phyloP scores from a whole-genome alignment of 2,113 vertebrate species.

The Melanostigma gelatinosum region DNA sequence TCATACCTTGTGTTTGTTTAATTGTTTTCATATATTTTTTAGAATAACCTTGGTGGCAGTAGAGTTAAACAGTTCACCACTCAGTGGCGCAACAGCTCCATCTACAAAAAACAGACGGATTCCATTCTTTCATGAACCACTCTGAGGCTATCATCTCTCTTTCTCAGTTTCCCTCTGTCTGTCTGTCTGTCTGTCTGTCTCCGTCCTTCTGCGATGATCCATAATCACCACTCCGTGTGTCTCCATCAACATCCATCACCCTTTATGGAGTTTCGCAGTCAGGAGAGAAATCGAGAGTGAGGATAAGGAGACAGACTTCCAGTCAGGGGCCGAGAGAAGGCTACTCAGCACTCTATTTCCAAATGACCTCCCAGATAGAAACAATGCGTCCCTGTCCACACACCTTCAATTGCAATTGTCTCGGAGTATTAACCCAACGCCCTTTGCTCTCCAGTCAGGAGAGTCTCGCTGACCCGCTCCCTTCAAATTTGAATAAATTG shows the following conservation, averaged over 20 bases:
- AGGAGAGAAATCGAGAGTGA: constrained; percentile 48
- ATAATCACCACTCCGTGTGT: constrained; percentile 74
- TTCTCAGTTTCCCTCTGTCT: constrained; percentile 13
- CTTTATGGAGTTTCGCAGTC: constrained; percentile 72
- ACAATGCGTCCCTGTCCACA: constrained; percentile 59
- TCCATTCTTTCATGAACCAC: constrained; percentile 39
- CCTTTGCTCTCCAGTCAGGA: constrained; percentile 24
- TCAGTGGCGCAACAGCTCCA: constrained; percentile 66
- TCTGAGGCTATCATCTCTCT: constrained; percentile 43
- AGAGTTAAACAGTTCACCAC: constrained; percentile 57
- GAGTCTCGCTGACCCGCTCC: not conserved
- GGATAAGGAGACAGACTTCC: constrained; percentile 58
- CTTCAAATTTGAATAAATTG: constrained; percentile 35
- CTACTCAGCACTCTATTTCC: constrained; percentile 68
- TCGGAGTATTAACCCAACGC: constrained; percentile 42
- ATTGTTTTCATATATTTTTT: not conserved
- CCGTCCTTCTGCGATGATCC: constrained; percentile 70
- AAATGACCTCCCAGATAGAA: constrained; percentile 72
- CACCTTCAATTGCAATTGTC: constrained; percentile 45
- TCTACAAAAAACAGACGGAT: constrained; percentile 5
- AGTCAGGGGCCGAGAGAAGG: constrained; percentile 71
- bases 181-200: constrained; percentile 16
- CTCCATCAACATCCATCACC: constrained; percentile 78
- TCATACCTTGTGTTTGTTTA: not conserved
- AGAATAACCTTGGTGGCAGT: not conserved